phyloP scores from a whole-genome alignment of 2,113 vertebrate species.

The Atrichornis clamosus region DNA sequence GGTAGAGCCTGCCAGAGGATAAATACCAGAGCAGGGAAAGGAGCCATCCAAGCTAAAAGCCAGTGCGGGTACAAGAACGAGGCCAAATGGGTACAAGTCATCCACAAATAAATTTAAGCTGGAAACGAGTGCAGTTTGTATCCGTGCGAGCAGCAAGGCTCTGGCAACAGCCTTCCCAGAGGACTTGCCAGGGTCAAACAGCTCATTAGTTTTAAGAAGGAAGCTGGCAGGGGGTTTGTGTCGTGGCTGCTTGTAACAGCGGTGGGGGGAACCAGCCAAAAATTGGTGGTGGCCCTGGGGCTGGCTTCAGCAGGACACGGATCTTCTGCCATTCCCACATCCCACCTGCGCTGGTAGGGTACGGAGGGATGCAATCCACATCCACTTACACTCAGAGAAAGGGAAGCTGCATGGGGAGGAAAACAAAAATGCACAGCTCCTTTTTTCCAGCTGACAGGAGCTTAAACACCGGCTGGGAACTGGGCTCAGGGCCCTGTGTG shows the following conservation, averaged over 20 bases:
- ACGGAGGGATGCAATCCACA: rapidly evolving
- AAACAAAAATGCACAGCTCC: background rate
- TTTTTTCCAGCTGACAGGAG: constrained; percentile 12
- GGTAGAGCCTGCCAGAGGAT: background rate
- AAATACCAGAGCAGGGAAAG: constrained; percentile 47
- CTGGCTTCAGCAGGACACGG: background rate
- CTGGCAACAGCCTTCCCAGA: background rate
- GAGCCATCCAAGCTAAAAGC: constrained; percentile 22
- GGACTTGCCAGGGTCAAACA: constrained; percentile 38
- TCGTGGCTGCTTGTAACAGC: rapidly evolving
- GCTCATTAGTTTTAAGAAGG: constrained; percentile 45
- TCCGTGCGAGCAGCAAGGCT: background rate
- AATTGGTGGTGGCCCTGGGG: background rate
- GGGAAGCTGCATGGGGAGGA: background rate
- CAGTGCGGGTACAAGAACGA: background rate
- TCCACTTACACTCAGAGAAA: rapidly evolving
- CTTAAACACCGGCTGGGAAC: background rate
- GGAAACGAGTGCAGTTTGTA: constrained; percentile 38
- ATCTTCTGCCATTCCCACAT: background rate
- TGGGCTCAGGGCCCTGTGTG: background rate
- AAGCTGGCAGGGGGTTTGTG: background rate
- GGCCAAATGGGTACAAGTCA: constrained; percentile 42
- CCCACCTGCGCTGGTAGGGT: background rate
- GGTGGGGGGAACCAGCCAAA: background rate
- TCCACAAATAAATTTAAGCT: constrained; percentile 46